Base-by-base conservation (phyloP, 2,888 invertebrate species). In the Ornithoptera priamus region DNA sequence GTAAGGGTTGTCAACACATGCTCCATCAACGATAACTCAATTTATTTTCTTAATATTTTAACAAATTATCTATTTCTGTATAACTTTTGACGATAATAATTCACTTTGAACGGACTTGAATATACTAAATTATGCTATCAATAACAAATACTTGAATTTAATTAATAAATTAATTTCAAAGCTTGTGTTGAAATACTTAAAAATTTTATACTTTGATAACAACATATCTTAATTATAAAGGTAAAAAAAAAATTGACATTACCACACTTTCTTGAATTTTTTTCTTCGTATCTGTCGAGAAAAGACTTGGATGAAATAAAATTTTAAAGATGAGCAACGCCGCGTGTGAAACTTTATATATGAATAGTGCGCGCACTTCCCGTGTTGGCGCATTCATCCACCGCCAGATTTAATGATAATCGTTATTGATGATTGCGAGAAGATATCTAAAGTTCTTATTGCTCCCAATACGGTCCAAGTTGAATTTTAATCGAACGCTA, bases 341-440 rank as follows among this genome's bases (percentile, higher is more conserved):
- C 58, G 39, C 57, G 12, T 30, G 7, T 58, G 58, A 71, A 71
- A 72, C 69, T 39, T 58, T 65, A 62, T 58, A 66, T 22, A 67
- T 71, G 74, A 77, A 73, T 73, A 74, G 73, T 72, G 72, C 77
- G 78, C 76, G 82, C 79, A 84, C 81, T 85, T 83, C 84, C 84
- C 82, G 81, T 80, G 81, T 82, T 79, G 78, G 79, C 74, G 75
- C 78, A 77, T 76, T 81, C 82, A 79, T 79, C 78, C 78, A 77
- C 80, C 74, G 81, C 84, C 85, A 85, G 87, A 86, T 87, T 84
- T 85, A 84, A 86, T 86, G 89, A 88, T 89, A 89, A 90, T 90
- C 88, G 86, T 89, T 90, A 90, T 89, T 89, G 89, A 90, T 90
- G 90, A 89, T 89, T 89, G 86, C 85, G 81, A 80, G 82, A 80